Evolutionary conservation across 2,888 invertebrate genomes (phyloP).

Genomic region (Tholera decimalis): DNA sequence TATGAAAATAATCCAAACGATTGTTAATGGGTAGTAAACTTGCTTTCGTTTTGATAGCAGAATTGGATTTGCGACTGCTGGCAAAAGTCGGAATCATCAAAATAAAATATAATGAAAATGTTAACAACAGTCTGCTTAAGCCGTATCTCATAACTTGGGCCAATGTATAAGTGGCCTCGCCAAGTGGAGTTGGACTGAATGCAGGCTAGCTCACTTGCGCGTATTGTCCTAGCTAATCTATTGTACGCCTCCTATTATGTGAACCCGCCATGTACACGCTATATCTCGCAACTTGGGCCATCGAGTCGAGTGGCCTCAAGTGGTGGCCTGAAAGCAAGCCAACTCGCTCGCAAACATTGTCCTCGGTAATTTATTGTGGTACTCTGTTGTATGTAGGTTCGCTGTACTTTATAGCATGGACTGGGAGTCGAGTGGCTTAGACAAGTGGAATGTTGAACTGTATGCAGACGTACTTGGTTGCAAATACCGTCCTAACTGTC

Average conservation of each 20-base stretch:
- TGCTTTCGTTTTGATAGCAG: too few relatives aligned
- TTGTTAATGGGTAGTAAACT: too few relatives aligned
- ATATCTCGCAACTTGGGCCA: constrained; percentile 21
- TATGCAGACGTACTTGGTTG: not conserved
- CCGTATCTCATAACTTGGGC: not conserved
- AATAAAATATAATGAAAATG: too few relatives aligned
- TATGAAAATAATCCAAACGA: too few relatives aligned
- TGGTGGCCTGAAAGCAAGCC: constrained; percentile 51
- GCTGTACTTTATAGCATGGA: constrained; percentile 18
- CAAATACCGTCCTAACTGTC: not conserved
- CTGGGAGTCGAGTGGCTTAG: constrained; percentile 24
- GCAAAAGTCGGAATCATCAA: too few relatives aligned
- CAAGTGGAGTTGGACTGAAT: constrained; percentile 35
- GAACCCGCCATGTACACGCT: constrained; percentile 28
- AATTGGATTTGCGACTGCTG: too few relatives aligned
- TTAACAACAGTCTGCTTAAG: not conserved
- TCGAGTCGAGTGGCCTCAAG: constrained; percentile 49
- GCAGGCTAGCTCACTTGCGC: constrained; percentile 31
- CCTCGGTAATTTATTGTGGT: constrained; percentile 38
- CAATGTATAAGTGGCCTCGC: constrained; percentile 8
- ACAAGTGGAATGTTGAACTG: constrained; percentile 25
- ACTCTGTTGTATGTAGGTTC: not conserved
- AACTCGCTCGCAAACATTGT: constrained; percentile 44
- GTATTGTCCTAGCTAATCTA: constrained; percentile 34
- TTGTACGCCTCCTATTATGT: constrained; percentile 29